Conservation (phyloP, 2,797 vertebrate genomes). For the Saxicola maurus region DNA sequence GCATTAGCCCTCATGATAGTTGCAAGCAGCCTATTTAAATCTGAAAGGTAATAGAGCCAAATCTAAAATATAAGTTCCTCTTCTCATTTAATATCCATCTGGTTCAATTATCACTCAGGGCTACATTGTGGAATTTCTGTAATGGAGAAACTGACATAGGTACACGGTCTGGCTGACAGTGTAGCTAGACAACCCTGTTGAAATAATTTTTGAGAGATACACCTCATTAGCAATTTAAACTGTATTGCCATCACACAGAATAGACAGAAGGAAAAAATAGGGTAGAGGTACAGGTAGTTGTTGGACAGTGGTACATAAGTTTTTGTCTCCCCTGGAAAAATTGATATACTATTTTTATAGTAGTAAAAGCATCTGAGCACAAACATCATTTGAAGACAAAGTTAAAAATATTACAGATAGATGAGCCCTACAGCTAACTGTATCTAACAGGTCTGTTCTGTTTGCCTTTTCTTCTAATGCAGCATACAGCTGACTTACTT, state of each 20-base stretch:
- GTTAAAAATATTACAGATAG: background rate
- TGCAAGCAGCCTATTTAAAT: background rate
- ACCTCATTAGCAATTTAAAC: background rate
- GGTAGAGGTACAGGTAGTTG: background rate
- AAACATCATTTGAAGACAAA: constrained; percentile 3
- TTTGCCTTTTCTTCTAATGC: background rate
- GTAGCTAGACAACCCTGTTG: background rate
- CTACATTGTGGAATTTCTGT: background rate
- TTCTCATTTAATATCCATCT: background rate
- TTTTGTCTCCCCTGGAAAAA: background rate
- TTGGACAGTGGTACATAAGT: background rate
- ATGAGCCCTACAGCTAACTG: background rate
- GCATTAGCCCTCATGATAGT: background rate
- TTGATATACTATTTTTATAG: background rate
- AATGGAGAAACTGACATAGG: background rate
- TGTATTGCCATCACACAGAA: background rate
- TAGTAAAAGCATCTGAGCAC: background rate
- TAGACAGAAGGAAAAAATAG: background rate
- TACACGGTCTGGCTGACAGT: background rate
- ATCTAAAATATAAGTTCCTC: background rate
- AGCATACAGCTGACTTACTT: background rate
- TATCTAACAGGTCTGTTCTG: background rate
- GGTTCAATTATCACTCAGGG: background rate
- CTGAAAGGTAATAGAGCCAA: background rate
- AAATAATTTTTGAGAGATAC: background rate